Percentiles rank a stretch among this genome's conserved stretches.
These are phyloP conservation scores for Nymphalis polychloros DNA, from an alignment of 2,888 invertebrate genomes.

Conservation along the genomic window DNA sequence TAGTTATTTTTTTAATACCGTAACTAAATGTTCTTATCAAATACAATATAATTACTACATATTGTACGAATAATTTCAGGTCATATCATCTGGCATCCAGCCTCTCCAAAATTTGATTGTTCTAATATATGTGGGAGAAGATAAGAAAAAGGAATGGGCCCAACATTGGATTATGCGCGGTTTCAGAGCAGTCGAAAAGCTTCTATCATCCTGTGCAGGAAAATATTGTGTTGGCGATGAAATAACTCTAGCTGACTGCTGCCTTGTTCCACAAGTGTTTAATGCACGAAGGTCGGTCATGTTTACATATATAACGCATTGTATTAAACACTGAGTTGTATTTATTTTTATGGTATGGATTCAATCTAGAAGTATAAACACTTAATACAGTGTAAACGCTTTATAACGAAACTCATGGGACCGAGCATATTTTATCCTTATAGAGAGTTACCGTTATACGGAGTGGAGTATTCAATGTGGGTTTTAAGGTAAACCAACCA, in stretches of 20 bases:
- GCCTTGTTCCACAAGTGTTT: slow-evolving; percentile 96
- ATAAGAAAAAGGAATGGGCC: slow-evolving; percentile 95
- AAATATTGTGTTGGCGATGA: slow-evolving; percentile 97
- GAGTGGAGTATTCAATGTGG: too few relatives aligned
- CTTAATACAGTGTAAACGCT: too few relatives aligned
- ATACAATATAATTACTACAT: neutral
- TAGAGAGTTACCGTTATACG: too few relatives aligned
- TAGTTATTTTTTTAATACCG: too few relatives aligned
- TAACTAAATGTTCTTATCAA: too few relatives aligned
- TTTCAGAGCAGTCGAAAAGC: slow-evolving; percentile 93
- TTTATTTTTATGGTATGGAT: too few relatives aligned
- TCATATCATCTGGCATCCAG: slow-evolving; percentile 96
- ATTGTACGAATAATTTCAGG: slow-evolving; percentile 52
- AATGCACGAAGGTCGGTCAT: slow-evolving; percentile 90
- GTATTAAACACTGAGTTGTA: too few relatives aligned
- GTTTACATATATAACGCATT: neutral
- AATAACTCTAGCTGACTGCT: slow-evolving; percentile 96
- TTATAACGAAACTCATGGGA: too few relatives aligned
- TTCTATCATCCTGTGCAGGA: slow-evolving; percentile 91
- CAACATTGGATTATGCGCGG: slow-evolving; percentile 95
- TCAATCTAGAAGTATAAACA: too few relatives aligned
- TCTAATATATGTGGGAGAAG: slow-evolving; percentile 92
- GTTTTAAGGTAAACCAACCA: too few relatives aligned
- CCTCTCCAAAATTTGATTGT: slow-evolving; percentile 96
- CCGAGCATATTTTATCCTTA: too few relatives aligned